These are phyloP conservation scores for Varanus komodoensis DNA, from an alignment of 2,113 vertebrate species.

Conservation along the genomic window DNA sequence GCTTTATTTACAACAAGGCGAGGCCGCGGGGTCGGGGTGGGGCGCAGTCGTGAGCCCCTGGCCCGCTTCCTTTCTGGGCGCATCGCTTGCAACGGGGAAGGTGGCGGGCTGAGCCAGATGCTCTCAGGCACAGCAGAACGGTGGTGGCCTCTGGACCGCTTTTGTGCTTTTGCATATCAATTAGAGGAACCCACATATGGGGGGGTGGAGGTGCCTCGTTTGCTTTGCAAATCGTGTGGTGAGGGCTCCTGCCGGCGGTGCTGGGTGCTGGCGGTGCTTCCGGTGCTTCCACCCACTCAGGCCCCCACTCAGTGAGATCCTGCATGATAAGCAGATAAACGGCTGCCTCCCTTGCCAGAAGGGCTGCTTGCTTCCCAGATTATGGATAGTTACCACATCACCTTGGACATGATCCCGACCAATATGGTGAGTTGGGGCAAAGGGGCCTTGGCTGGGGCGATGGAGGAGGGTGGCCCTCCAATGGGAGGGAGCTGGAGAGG, in stretches of 20 bases:
- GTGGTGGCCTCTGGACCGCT: no score
- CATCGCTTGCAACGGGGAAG: no score
- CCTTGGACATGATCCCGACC: slow-evolving; percentile 44
- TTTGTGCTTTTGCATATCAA: no score
- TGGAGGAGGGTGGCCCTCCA: no score
- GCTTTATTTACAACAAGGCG: neutral
- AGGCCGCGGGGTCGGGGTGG: no score
- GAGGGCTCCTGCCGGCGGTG: no score
- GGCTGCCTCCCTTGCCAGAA: neutral
- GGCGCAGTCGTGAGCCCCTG: no score
- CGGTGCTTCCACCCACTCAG: slow-evolving; percentile 31
- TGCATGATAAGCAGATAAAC: neutral
- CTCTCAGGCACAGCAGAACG: no score
- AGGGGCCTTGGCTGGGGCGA: neutral
- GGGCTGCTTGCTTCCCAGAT: slow-evolving; percentile 4
- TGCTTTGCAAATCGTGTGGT: slow-evolving; percentile 64
- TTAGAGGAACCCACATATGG: no score
- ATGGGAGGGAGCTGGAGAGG: no score
- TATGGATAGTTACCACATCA: slow-evolving; percentile 60
- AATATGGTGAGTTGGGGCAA: slow-evolving; percentile 62
- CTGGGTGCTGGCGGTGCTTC: slow-evolving; percentile 14
- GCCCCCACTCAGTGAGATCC: slow-evolving; percentile 31
- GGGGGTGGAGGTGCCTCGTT: neutral
- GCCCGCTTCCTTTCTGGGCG: no score
- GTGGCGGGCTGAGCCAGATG: no score